Conservation (phyloP, 1,140 invertebrate species). For the Lamellibrachia luymesi region DNA sequence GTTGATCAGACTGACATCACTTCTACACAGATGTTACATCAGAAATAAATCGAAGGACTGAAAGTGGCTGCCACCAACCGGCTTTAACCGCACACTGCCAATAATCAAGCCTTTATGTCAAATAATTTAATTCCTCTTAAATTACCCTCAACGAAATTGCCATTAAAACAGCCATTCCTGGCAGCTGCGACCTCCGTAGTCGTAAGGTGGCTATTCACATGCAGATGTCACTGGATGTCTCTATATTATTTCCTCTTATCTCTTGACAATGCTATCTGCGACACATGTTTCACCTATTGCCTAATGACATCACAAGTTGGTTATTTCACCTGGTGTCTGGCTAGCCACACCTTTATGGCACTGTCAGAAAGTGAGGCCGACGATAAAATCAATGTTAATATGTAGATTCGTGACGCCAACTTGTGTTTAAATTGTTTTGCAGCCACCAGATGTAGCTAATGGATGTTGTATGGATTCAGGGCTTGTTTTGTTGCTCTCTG, state of each 20-base stretch:
- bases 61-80: background rate
- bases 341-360: background rate
- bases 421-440: background rate
- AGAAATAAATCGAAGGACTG: background rate
- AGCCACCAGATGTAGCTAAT: background rate
- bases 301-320: background rate
- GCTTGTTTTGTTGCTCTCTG: background rate
- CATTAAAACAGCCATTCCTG: background rate
- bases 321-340: background rate
- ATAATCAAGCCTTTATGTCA: background rate
- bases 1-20: background rate
- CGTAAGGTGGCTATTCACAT: background rate
- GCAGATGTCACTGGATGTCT: background rate
- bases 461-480: background rate
- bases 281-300: background rate
- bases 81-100: background rate
- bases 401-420: background rate
- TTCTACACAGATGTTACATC: background rate
- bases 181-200: background rate
- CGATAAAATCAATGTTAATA: background rate
- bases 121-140: slow-evolving; percentile 1
- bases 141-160: background rate
- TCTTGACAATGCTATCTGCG: background rate
- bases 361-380: background rate
- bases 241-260: background rate